Evolutionary conservation across 1,140 invertebrate genomes (phyloP).

Genomic region (Pseudomyrmex pallidus): DNA sequence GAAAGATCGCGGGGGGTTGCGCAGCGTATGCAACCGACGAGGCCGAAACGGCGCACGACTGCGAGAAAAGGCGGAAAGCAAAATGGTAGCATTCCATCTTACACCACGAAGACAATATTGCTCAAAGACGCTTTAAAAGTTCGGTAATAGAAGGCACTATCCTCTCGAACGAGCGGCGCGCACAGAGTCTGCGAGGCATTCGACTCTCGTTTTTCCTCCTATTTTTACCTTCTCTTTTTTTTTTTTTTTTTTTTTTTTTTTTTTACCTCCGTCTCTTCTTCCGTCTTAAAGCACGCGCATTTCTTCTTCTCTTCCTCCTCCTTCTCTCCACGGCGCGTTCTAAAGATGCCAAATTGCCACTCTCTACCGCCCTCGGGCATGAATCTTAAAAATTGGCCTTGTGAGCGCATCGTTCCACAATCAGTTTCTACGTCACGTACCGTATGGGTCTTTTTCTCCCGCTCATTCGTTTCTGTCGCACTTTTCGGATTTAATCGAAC

Average conservation of each 20-base stretch:
- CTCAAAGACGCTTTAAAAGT: constrained; percentile 74
- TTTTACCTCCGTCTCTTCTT: background rate
- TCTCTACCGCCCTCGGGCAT: constrained; percentile 30
- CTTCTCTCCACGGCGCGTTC: background rate
- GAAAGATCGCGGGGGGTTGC: constrained; percentile 6
- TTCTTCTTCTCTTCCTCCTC: background rate
- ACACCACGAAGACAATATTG: constrained; percentile 71
- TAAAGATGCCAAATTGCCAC: constrained; percentile 56
- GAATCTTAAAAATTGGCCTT: constrained; percentile 59
- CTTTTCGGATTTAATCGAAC: constrained; percentile 29
- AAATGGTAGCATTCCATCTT: constrained; percentile 69
- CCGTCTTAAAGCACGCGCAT: background rate
- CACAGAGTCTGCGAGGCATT: background rate
- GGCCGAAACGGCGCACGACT: constrained; percentile 23
- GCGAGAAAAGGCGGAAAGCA: constrained; percentile 39
- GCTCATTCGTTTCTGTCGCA: no score
- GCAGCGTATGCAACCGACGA: background rate
- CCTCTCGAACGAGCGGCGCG: constrained; percentile 17
- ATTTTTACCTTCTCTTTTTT: background rate
- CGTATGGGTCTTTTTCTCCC: background rate
- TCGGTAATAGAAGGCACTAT: constrained; percentile 71
- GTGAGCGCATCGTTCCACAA: constrained; percentile 7
- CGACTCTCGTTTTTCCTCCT: background rate
- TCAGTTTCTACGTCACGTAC: constrained; percentile 36
- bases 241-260: background rate